Conservation (phyloP, 2,113 vertebrate species). For the Apteryx owenii region DNA sequence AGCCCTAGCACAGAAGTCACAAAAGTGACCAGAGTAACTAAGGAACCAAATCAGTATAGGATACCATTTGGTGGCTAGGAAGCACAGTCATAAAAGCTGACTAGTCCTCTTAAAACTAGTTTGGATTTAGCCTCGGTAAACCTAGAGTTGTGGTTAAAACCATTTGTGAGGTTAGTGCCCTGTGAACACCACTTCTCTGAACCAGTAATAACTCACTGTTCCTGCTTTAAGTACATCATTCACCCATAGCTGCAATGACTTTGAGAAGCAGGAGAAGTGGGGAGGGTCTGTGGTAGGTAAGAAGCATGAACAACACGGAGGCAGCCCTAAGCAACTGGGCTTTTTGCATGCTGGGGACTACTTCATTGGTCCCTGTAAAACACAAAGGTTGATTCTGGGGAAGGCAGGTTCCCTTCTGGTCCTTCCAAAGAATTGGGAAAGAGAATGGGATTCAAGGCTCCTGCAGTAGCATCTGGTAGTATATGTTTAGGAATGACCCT, state of each 20-base stretch:
- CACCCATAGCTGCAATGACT: not conserved
- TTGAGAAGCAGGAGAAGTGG: fast-evolving
- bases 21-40: not conserved
- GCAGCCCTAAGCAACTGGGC: not conserved
- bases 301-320: fast-evolving
- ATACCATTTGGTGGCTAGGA: not conserved
- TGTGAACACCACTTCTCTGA: not conserved
- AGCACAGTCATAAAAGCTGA: not conserved
- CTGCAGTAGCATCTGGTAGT: not conserved
- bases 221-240: not conserved
- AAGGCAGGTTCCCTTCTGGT: not conserved
- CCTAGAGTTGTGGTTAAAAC: not conserved
- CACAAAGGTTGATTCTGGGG: not conserved
- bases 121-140: not conserved
- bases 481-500: not conserved
- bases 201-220: not conserved
- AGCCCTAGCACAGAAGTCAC: not conserved
- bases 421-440: not conserved
- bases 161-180: not conserved
- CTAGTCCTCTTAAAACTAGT: not conserved
- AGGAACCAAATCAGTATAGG: not conserved
- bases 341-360: not conserved
- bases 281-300: fast-evolving
- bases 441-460: not conserved
- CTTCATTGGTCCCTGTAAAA: not conserved